Evolutionary conservation across 2,113 vertebrate genomes (phyloP), one percentile per base, ranked within the genome.

Genomic region (Otis tarda): DNA sequence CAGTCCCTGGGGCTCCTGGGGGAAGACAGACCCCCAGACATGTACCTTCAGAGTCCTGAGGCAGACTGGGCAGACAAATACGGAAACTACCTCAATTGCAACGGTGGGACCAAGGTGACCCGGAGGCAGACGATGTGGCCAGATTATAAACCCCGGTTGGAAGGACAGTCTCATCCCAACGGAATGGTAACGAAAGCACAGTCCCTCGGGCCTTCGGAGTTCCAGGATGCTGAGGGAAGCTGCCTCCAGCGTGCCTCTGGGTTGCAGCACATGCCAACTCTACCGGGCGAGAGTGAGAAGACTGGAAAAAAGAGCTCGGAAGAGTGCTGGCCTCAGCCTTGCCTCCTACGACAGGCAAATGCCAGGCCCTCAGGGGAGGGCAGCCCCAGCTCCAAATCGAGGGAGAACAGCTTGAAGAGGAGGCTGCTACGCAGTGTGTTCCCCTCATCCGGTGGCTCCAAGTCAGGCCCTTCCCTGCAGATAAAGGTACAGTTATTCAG

Each of bases 1-100:
- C 99, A 99, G 96, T 99, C 99, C 19, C 97, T 99, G 20, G 99
- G 99, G 69, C 98, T 99, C 30, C 97, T 99, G 81, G 99, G 99
- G 6, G 99, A 99, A 2, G 99, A 99, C 73, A 98, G 97, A 24
- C 95, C 98, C 75, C 95, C 97, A 0, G 99, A 99, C 80, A 95
- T 98, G 91, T 99, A 99, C 78, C 97, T 98, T 47, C 99, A 99
- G 97, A 99, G 98, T 23, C 98, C 99, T 71, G 98, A 99, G 91
- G 98, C 98, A 59, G 98, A 98, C 84, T 97, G 96, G 96, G 98
- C 98, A 4, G 98, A 98, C 80, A 98, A 97, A 87, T 98, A 96
- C 0, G 90, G 80, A 96, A 98, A 97, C 96, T 98, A 98, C 97
- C 98, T 98, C 95, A 98, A 97, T 53, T 99, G 99, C 98, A 98